Base-by-base conservation (phyloP, 2,113 vertebrate genomes). In the Pycnonotus jocosus region DNA sequence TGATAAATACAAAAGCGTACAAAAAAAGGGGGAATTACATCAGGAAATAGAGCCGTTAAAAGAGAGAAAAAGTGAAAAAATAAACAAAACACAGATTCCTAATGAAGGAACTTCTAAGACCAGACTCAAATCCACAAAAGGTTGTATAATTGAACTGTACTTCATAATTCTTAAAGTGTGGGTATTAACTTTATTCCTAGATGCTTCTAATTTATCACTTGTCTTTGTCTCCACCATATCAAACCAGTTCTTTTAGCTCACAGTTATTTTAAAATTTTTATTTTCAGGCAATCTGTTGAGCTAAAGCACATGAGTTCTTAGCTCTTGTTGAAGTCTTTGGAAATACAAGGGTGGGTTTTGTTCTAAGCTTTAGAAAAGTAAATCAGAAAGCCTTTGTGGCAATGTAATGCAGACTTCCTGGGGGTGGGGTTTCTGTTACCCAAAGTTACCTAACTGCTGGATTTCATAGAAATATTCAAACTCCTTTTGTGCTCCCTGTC, bases 1-100 rank as follows among this genome's bases (percentile, higher is more conserved):
- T 56, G 96, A 97, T 56, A 95, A 97, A 64, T 96, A 95, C 60
- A 96, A 96, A 33, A 72, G 47, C 33, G 37, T 81, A 28, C 96
- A 68, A 66, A 83, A 53, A 94, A 90, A 76, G 40, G 58, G 53
- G 45, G 69, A 89, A 58, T 31, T 83, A 2, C 16, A 12, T 78
- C 35, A 64, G 15, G 79, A 95, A 85, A 76, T 15, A 65, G 93
- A 97, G 40, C 96, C 90, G 72, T 35, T 73, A 44, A 66, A 93
- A 57, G 91, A 84, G n/a, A 91, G 93, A 37, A 70, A 94, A 85
- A 78, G 92, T 51, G 90, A 93, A 68, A 62, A 90, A 73, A 79
- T 40, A 6, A 84, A 42, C 38, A 90, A 92, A 85, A 30, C 31
- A 45, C 51, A 2, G 9, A 72, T 86, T 86, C 48, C 25, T 69